Percentiles rank a stretch among this genome's conserved stretches.
phyloP scores from a whole-genome alignment of 64 coral and sea anemone species.

The Dendrophyllia cribrosa region DNA sequence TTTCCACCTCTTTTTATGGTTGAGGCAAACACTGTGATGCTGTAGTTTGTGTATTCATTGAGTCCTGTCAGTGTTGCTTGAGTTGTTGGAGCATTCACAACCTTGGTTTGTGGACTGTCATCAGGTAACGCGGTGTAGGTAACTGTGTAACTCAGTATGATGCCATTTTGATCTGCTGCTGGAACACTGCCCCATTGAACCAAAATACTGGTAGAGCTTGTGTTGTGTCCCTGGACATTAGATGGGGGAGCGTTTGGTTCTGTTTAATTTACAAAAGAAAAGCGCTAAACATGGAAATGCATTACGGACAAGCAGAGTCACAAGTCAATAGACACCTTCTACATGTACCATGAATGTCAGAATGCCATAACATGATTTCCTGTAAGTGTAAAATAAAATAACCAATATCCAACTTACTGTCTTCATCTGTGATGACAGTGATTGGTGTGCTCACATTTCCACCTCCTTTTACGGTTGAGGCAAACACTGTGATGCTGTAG shows the following conservation, averaged over 20 bases:
- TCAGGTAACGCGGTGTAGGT: constrained; percentile 6
- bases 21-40: constrained; percentile 14
- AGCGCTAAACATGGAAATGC: neutral
- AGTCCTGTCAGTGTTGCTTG: neutral
- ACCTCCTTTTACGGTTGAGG: too few relatives aligned
- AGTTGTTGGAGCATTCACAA: neutral
- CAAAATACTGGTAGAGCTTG: constrained; percentile 7
- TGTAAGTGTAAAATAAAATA: too few relatives aligned
- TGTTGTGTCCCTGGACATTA: neutral
- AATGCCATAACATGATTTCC: too few relatives aligned
- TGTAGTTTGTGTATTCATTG: constrained; percentile 10
- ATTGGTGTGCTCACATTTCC: too few relatives aligned
- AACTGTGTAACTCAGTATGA: constrained; percentile 10
- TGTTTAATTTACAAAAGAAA: neutral
- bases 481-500: too few relatives aligned
- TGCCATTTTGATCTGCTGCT: constrained; percentile 14
- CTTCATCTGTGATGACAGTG: too few relatives aligned
- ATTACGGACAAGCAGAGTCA: neutral
- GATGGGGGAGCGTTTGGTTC: neutral
- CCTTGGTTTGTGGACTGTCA: neutral
- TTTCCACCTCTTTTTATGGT: neutral
- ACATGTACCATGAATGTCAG: too few relatives aligned
- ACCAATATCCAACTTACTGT: too few relatives aligned
- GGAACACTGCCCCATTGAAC: neutral
- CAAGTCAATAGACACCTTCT: too few relatives aligned